A percentile compares a stretch with the other conserved stretches of the same genome.
These are phyloP conservation scores for Erinaceus europaeus DNA, from an alignment of 2,113 vertebrate genomes.

Conservation along the genomic window DNA sequence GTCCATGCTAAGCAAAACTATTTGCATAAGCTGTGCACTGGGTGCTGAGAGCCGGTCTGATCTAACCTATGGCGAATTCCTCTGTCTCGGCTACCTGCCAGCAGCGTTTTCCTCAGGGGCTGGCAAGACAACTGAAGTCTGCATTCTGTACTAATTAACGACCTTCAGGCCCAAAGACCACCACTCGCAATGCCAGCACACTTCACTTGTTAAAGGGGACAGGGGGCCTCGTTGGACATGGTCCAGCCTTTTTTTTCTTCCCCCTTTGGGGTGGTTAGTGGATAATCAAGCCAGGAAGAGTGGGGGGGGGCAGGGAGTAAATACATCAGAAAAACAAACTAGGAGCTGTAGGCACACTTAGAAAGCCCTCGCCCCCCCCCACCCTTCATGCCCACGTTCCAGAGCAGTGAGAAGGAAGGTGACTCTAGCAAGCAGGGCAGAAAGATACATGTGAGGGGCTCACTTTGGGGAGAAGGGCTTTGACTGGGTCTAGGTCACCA, in stretches of 20 bases:
- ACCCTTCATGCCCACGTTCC: background rate
- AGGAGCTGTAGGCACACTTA: constrained; percentile 42
- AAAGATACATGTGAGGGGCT: background rate
- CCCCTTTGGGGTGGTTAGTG: constrained; percentile 68
- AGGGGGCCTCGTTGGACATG: constrained; percentile 82
- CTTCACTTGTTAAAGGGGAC: constrained; percentile 84
- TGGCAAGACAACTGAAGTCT: constrained; percentile 90
- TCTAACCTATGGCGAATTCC: constrained; percentile 91
- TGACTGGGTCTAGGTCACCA: background rate
- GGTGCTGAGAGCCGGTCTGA: constrained; percentile 87
- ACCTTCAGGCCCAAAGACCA: constrained; percentile 85
- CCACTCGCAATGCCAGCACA: constrained; percentile 87
- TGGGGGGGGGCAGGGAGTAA: constrained; percentile 60
- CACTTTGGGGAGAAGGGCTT: background rate
- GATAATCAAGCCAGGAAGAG: constrained; percentile 74
- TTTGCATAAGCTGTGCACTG: constrained; percentile 85
- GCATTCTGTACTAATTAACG: constrained; percentile 94
- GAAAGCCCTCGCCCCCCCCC: background rate
- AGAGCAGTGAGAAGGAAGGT: background rate
- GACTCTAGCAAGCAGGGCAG: background rate
- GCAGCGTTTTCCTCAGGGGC: constrained; percentile 87
- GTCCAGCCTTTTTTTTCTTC: constrained; percentile 77
- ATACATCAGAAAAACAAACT: constrained; percentile 54
- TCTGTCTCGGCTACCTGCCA: constrained; percentile 88
- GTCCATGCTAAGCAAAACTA: constrained; percentile 83